Base-by-base conservation (phyloP, 2,797 vertebrate genomes). In the Siniperca scherzeri region DNA sequence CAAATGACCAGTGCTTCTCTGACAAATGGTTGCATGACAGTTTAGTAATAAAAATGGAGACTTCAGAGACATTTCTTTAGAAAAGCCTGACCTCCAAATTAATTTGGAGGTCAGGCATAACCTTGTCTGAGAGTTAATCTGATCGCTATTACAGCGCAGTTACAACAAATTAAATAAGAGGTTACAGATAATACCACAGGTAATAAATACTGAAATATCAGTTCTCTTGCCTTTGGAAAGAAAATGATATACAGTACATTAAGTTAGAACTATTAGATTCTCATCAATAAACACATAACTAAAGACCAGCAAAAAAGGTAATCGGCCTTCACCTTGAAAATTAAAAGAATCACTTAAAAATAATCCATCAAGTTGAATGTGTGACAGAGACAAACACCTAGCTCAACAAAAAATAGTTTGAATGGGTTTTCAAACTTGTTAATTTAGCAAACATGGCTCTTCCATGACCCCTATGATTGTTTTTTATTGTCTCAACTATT, bases 71-170 rank as follows among this genome's bases (percentile, higher is more conserved):
- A 14, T 30, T 65, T 42, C 30, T 75, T 13, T 16, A 21, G 4
- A 56, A 40, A 19, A 55, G 17, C 17, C 2, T 30, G 19, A 53
- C n/a, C 14, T 17, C 25, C 46, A 40, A 14, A 70, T 42, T 10
- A 11, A 62, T 77, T 74, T 22, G 65, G 44, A 61, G 62, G 30
- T 30, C 30, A 30, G 30, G 57, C 9, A 55, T 53, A 69, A 70
- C 40, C 36, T 48, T 11, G 22, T 38, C 27, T 53, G 25, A 38
- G 19, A n/a, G 1, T 1, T 59, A 21, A 64, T 59, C 27, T 52
- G 46, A 84, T 62, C 8, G 21, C 66, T 70, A 4, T 52, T 68
- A 36, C 17, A 13, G 30, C n/a, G 21, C 30, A 68, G 30, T 69
- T n/a, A 12, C 38, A 66, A 22, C 38, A 36, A 52, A 52, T 21